These are phyloP conservation scores for Pterocles orientalis DNA, from an alignment of 2,113 vertebrate species.

Conservation along the genomic window DNA sequence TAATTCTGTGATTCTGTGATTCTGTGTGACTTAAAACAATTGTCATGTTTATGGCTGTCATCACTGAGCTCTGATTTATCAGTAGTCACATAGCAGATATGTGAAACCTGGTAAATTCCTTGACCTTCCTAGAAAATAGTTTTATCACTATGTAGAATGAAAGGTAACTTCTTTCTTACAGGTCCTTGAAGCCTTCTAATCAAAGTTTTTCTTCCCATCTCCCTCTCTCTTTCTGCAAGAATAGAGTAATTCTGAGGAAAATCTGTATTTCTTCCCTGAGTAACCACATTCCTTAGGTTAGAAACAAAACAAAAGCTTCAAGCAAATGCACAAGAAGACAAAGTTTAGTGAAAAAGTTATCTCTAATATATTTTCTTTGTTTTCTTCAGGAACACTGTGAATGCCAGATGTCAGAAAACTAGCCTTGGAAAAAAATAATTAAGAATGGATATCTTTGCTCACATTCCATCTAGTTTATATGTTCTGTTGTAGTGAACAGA, in stretches of 20 bases:
- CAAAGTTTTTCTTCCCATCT: neutral
- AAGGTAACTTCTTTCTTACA: neutral
- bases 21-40: too few species aligned
- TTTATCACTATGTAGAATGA: neutral
- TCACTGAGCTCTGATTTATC: neutral
- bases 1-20: too few species aligned
- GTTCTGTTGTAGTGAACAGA: neutral
- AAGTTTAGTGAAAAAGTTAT: neutral
- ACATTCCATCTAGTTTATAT: neutral
- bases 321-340: fast-evolving
- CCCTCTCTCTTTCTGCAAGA: neutral
- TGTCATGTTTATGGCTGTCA: neutral
- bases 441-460: neutral
- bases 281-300: neutral
- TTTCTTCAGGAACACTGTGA: neutral
- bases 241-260: neutral
- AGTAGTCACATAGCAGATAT: neutral
- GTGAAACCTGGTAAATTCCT: neutral
- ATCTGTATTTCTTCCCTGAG: neutral
- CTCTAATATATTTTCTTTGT: neutral
- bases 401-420: neutral
- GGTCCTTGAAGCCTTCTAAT: neutral
- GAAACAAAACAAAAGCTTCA: neutral
- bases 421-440: neutral
- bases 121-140: neutral